Evolutionary conservation across 53 echinoderm and acorn worm species (phyloP).

Genomic region (Holothuria leucospilota): DNA sequence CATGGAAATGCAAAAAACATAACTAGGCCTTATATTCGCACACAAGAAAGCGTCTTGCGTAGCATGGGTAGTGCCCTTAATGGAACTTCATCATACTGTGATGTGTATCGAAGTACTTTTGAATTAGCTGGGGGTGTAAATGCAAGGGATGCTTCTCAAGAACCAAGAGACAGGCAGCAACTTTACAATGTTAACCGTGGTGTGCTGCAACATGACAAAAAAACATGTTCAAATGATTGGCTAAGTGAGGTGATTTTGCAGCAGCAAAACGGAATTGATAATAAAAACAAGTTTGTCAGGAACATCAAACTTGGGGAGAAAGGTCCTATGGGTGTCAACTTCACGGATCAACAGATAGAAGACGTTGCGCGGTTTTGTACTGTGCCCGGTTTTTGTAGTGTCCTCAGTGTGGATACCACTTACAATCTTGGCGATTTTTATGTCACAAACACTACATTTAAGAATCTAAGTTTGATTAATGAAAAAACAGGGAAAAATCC

Average conservation of each 20-base stretch:
- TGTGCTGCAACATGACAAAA: not conserved
- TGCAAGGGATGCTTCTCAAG: slow-evolving; percentile 3
- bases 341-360: slow-evolving; percentile 12
- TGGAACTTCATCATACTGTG: not conserved
- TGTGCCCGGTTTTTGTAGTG: not conserved
- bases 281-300: not conserved
- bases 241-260: slow-evolving; percentile 17
- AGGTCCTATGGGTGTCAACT: slow-evolving; percentile 18
- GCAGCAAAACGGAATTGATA: not conserved
- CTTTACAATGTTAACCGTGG: slow-evolving; percentile 13
- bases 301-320: slow-evolving; percentile 15
- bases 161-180: slow-evolving; percentile 33
- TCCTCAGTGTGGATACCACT: slow-evolving; percentile 4
- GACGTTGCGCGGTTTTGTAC: slow-evolving; percentile 33
- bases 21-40: slow-evolving; percentile 15
- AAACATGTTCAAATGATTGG: slow-evolving; percentile 8
- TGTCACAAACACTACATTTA: slow-evolving; percentile 11
- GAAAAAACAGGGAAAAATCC: slow-evolving; percentile 9
- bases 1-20: slow-evolving; percentile 7
- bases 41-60: not conserved
- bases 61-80: not conserved
- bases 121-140: not conserved
- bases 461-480: not conserved
- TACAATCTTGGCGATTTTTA: slow-evolving; percentile 38
- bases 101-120: not conserved